Base-by-base conservation (phyloP, 2,888 invertebrate genomes). In the Epinotia demarniana region DNA sequence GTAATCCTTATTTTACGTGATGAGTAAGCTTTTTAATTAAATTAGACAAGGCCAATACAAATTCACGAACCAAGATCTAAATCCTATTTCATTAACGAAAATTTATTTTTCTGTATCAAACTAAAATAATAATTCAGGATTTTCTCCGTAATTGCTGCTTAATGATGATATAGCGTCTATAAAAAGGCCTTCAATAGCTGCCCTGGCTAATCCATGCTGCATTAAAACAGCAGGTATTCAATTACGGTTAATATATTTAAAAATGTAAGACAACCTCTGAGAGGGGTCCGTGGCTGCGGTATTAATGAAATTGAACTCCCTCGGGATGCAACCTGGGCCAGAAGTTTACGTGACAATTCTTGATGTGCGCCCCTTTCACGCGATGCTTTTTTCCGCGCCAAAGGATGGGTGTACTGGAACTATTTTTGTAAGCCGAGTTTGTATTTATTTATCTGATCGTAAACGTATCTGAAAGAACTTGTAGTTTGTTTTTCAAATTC, bases 261-360 rank as follows among this genome's bases (percentile, higher is more conserved):
- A 92, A 92, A 91, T 90, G 87, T 87, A 91, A 81, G 80, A 84
- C 81, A 81, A 82, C 85, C 87, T 88, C 87, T 81, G 80, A 80
- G 80, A 82, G 77, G 79, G 78, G 79, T 82, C 81, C 79, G 82
- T 83, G 82, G 90, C 91, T 87, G 89, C 86, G 53, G 66, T 53
- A 91, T 92, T 93, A 93, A 93, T 93, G 92, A 93, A 93, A 93
- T 93, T 89, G 91, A 89, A 89, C 89, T 91, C 93, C 92, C 92
- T 73, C 16, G 92, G 87, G 93, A 87, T 80, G 53, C 80, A 80
- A 83, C 80, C 79, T n/a, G 79, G 83, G 82, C 84, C 88, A 85
- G 85, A 81, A 78, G 79, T 79, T 82, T 80, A 82, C 81, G 84
- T 83, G 83, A 78, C 80, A 75, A 46, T 23, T 69, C 58, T 46